phyloP scores from a whole-genome alignment of 2,113 vertebrate genomes.

The Rostratula benghalensis region DNA sequence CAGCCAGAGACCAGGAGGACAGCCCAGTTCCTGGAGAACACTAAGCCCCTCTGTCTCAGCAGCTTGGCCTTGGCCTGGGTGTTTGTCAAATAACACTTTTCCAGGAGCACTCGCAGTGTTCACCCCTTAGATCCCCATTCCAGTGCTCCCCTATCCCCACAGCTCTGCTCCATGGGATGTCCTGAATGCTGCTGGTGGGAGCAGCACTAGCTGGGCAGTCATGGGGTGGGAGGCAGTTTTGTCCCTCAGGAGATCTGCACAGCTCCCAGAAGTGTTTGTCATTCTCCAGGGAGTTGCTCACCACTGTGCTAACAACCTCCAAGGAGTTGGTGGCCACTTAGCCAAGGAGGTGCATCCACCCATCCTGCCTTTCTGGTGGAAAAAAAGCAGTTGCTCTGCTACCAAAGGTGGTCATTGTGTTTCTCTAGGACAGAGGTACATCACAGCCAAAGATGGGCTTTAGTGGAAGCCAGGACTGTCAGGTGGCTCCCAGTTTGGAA shows the following conservation, averaged over 20 bases:
- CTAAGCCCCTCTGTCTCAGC: not conserved
- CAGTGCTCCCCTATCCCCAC: not conserved
- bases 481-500: not conserved
- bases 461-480: not conserved
- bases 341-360: not conserved
- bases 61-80: not conserved
- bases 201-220: not conserved
- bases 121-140: not conserved
- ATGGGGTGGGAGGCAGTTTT: not conserved
- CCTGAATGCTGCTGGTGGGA: not conserved
- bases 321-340: not conserved
- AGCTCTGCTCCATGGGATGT: not conserved
- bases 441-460: not conserved
- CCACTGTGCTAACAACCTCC: not conserved
- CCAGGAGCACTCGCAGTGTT: not conserved
- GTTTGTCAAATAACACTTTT: not conserved
- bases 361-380: not conserved
- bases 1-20: not conserved
- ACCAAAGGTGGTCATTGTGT: not conserved
- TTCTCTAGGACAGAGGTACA: not conserved
- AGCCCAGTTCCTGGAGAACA: not conserved
- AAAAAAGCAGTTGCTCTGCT: not conserved
- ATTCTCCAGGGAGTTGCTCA: not conserved
- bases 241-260: rapidly evolving
- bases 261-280: not conserved